Base-by-base conservation (phyloP, 1,140 invertebrate genomes). In the Orchestia grillus region DNA sequence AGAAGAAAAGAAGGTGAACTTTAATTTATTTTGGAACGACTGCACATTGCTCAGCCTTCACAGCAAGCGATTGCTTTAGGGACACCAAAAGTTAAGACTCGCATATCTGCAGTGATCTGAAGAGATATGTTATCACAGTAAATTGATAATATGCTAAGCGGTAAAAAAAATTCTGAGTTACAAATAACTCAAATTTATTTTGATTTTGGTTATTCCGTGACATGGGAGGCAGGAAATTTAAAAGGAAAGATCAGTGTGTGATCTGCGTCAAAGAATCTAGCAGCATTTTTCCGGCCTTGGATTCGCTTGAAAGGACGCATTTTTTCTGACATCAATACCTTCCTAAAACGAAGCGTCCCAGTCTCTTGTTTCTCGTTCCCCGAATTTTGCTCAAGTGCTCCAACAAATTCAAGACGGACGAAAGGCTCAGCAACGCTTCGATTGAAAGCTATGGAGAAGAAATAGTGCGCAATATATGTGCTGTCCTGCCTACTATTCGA, bases 261-360 rank as follows among this genome's bases (percentile, higher is more conserved):
- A 77, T 77, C 15, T 77, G 62, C 36, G 11, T 77, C 62, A 77
- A 77, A 36, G 28, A 77, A 77, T 77, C 28, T 77, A 19, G 62
- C 28, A 77, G 62, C 62, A 77, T 77, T 77, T 77, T 77, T 77
- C 62, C 62, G 62, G 62, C 15, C 62, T 77, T 77, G 28, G 62
- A 77, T 77, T 77, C 62, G 62, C 62, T 77, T 36, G 62, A 77
- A 36, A 77, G 62, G 28, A 77, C 62, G 62, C 62, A 77, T 77
- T 77, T 77, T 53, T 77, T 77, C 62, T 77, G 62, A 77, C 62
- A 77, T 77, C 62, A 77, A 77, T 77, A 77, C 62, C 62, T 77
- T 77, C 28, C 62, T 15, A 77, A 77, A 77, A 77, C 11, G 62
- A 77, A 77, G 62, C 62, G 1, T 15, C 62, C 62, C 62, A 77